These are phyloP conservation scores for Aselliscus stoliczkanus DNA, from an alignment of 2,797 vertebrate species.

Conservation along the genomic window DNA sequence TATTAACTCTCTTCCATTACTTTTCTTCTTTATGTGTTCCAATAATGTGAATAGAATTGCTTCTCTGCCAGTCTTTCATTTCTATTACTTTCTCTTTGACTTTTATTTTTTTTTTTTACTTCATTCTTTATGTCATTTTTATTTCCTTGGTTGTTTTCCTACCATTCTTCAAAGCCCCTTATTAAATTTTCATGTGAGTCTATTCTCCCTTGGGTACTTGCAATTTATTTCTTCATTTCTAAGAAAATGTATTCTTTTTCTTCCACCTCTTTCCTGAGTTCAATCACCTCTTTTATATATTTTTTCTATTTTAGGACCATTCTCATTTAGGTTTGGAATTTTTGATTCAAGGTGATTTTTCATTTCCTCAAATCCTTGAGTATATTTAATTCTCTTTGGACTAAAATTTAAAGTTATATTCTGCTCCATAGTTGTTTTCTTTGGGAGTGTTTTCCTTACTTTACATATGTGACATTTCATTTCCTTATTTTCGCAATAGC, in stretches of 20 bases:
- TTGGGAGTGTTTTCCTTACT: not conserved
- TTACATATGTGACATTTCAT: not conserved
- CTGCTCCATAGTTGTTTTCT: not conserved
- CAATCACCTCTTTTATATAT: not conserved
- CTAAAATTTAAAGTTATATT: not conserved
- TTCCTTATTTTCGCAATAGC: not conserved
- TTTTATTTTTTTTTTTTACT: constrained; percentile 24
- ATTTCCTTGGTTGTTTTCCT: not conserved
- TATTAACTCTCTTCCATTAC: not conserved
- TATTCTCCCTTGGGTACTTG: not conserved
- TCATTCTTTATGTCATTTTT: not conserved
- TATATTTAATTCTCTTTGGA: not conserved
- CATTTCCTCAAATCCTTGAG: not conserved
- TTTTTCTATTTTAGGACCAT: not conserved
- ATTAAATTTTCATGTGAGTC: constrained; percentile 20
- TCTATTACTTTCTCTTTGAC: constrained; percentile 3
- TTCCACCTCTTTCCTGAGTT: not conserved
- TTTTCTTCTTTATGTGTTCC: not conserved
- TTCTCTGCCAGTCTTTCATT: not conserved
- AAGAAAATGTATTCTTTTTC: not conserved
- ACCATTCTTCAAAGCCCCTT: not conserved
- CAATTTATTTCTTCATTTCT: not conserved
- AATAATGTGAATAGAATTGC: not conserved
- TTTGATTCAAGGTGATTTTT: not conserved
- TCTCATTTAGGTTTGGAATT: not conserved